A percentile compares a stretch with the other conserved stretches of the same genome.
These are phyloP conservation scores for Oscheius sp. DNA, from an alignment of 1,140 invertebrate species.

Conservation along the genomic window DNA sequence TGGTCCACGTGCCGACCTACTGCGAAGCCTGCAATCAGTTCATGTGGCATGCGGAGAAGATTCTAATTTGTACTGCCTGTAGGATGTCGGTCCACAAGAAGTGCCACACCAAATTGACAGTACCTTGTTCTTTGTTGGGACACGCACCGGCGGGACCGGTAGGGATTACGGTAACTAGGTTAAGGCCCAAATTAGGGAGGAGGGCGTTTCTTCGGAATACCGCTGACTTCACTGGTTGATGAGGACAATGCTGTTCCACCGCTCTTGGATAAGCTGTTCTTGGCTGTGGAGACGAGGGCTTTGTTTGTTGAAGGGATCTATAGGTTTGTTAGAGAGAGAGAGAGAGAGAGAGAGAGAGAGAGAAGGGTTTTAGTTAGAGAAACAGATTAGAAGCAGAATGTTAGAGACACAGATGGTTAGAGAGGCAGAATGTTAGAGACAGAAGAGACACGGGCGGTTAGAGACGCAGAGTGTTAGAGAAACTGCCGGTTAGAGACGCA, in stretches of 20 bases:
- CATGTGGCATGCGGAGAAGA: conserved; percentile 89
- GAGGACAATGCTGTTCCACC: conserved; percentile 75
- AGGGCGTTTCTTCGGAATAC: conserved; percentile 73
- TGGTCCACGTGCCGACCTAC: conserved; percentile 91
- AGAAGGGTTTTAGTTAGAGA: neutral
- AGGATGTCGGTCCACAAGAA: conserved; percentile 91
- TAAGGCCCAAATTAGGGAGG: conserved; percentile 54
- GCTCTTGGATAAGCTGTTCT: conserved; percentile 81
- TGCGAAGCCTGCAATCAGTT: conserved; percentile 91
- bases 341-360: neutral
- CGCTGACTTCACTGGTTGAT: conserved; percentile 70
- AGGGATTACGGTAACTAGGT: conserved; percentile 29
- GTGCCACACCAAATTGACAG: conserved; percentile 73
- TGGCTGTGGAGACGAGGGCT: conserved; percentile 83
- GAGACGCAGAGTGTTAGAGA: too few species aligned
- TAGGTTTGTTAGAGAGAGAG: too few species aligned
- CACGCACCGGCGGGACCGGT: conserved; percentile 48
- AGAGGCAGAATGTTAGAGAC: too few species aligned
- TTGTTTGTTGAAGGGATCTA: conserved; percentile 89
- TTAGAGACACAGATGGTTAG: too few species aligned
- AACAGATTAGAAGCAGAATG: too few species aligned
- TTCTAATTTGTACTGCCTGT: conserved; percentile 81
- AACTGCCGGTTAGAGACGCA: too few species aligned
- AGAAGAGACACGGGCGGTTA: conserved; percentile 33
- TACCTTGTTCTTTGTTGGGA: conserved; percentile 63